These are phyloP conservation scores for Microvelia longipes DNA, from an alignment of 1,140 invertebrate genomes.

Conservation along the genomic window DNA sequence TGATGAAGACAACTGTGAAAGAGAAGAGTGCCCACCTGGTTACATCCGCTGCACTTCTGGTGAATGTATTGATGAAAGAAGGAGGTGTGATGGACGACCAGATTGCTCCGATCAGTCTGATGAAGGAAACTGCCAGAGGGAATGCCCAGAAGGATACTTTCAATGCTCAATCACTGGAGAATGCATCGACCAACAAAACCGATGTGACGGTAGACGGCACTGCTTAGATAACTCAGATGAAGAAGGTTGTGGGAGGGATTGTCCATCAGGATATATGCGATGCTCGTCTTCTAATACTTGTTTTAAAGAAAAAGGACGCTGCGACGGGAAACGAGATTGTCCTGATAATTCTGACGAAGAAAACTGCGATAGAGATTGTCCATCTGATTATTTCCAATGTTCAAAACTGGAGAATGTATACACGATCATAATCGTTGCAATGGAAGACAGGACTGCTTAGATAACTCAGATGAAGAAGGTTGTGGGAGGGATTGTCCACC, in stretches of 20 bases:
- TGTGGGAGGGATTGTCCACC: slow-evolving; percentile 22
- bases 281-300: background rate
- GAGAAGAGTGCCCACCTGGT: background rate
- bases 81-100: background rate
- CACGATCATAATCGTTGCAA: slow-evolving; percentile 6
- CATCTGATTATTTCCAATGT: background rate
- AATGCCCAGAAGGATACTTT: slow-evolving; percentile 13
- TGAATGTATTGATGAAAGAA: slow-evolving; percentile 25
- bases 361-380: background rate
- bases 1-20: slow-evolving; percentile 49
- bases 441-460: slow-evolving; percentile 23
- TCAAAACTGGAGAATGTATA: slow-evolving; percentile 26
- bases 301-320: background rate
- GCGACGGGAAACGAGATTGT: background rate
- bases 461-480: slow-evolving; percentile 23
- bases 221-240: slow-evolving; percentile 80
- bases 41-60: slow-evolving; percentile 15
- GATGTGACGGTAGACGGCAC: slow-evolving; percentile 79
- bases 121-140: slow-evolving; percentile 44
- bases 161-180: slow-evolving; percentile 15
- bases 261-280: background rate
- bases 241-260: slow-evolving; percentile 20
- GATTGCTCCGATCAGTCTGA: slow-evolving; percentile 30
- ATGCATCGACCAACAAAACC: slow-evolving; percentile 62
- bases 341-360: background rate